Conservation (phyloP, 2,797 vertebrate species). For the Melanotaenia trifasciata region DNA sequence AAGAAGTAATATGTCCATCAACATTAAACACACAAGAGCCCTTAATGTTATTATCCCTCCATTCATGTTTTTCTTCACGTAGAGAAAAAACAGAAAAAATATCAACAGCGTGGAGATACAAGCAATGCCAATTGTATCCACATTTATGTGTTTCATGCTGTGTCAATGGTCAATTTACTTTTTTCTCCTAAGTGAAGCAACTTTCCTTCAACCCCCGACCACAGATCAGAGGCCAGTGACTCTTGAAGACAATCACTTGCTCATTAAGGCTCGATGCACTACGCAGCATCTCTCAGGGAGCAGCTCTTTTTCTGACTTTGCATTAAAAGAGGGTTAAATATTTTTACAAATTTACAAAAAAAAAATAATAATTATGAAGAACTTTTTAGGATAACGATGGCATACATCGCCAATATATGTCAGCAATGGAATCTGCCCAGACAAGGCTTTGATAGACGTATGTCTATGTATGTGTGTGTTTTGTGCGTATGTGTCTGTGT, state of each 20-base stretch:
- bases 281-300: slow-evolving; percentile 97
- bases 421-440: slow-evolving; percentile 82
- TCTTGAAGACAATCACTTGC: slow-evolving; percentile 94
- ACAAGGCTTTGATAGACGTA: slow-evolving; percentile 91
- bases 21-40: slow-evolving; percentile 20
- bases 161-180: slow-evolving; percentile 24
- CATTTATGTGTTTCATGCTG: slow-evolving; percentile 15
- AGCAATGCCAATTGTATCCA: slow-evolving; percentile 13
- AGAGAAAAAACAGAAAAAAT: not conserved
- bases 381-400: slow-evolving; percentile 71
- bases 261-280: slow-evolving; percentile 86
- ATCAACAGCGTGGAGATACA: not conserved
- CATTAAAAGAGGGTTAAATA: slow-evolving; percentile 83
- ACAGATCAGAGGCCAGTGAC: slow-evolving; percentile 77
- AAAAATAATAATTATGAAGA: slow-evolving; percentile 70
- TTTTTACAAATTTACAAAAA: slow-evolving; percentile 80
- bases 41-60: slow-evolving; percentile 9
- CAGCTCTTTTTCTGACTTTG: slow-evolving; percentile 86
- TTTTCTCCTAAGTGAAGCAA: slow-evolving; percentile 25
- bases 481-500: slow-evolving; percentile 56
- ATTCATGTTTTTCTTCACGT: not conserved
- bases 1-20: not conserved
- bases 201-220: slow-evolving; percentile 43
- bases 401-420: slow-evolving; percentile 67
- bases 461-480: slow-evolving; percentile 59